These are phyloP conservation scores for Lipotes vexillifer DNA, from an alignment of 2,113 vertebrate species.

Conservation along the genomic window DNA sequence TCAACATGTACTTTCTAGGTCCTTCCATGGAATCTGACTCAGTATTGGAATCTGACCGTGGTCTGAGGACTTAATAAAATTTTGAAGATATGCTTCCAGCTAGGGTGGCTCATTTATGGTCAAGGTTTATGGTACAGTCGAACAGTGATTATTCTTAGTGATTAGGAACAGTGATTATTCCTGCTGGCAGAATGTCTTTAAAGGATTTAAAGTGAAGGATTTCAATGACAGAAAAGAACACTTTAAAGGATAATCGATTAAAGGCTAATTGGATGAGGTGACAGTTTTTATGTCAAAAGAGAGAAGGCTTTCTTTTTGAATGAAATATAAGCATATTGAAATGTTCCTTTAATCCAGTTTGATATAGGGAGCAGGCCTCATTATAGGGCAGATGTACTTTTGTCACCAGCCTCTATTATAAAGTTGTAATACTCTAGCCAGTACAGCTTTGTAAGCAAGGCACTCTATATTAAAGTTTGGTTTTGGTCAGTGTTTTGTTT, in stretches of 20 bases:
- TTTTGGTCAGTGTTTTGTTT: background rate
- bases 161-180: background rate
- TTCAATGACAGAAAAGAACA: background rate
- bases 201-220: conserved; percentile 2
- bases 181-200: background rate
- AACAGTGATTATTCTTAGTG: background rate
- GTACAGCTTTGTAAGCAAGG: background rate
- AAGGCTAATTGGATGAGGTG: background rate
- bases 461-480: background rate
- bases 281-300: background rate
- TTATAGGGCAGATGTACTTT: background rate
- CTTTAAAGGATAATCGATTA: background rate
- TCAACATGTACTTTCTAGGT: background rate
- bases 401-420: background rate
- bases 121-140: background rate
- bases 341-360: background rate
- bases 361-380: background rate
- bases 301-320: background rate
- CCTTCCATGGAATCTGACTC: background rate
- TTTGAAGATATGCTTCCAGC: background rate
- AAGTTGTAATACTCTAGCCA: background rate
- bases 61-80: background rate
- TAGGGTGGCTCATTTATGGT: background rate
- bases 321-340: background rate
- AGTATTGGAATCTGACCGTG: background rate